Conservation (phyloP, 2,888 invertebrate genomes). For the Carpatolechia fugitivella region DNA sequence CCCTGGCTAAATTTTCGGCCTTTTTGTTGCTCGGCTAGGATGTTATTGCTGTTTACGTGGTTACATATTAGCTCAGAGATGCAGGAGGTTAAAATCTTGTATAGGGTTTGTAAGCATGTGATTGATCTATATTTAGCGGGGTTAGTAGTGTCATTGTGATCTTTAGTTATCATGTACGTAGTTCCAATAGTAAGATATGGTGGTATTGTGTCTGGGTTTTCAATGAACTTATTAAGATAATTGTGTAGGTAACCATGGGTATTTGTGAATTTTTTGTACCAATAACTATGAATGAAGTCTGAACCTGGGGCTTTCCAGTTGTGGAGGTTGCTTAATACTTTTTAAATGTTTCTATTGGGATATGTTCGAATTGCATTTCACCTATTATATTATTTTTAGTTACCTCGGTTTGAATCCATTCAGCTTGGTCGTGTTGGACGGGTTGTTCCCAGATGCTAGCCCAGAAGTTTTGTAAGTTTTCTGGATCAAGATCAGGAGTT, state of each 20-base stretch:
- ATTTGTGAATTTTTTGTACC: constrained; percentile 24
- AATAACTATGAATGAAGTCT: constrained; percentile 25
- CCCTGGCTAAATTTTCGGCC: not conserved
- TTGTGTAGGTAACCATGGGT: constrained; percentile 15
- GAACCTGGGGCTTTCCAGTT: constrained; percentile 27
- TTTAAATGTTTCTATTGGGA: constrained; percentile 16
- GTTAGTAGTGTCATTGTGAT: not conserved
- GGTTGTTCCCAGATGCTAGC: constrained; percentile 18
- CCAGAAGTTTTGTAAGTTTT: constrained; percentile 17
- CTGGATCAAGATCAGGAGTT: constrained; percentile 2
- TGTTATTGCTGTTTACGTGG: not conserved
- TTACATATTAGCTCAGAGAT: not conserved
- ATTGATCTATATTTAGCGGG: not conserved
- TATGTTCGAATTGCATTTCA: constrained; percentile 17
- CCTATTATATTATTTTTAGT: not conserved
- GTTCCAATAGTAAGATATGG: constrained; percentile 20
- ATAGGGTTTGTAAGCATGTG: not conserved
- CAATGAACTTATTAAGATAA: constrained; percentile 19
- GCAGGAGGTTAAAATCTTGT: too few relatives aligned
- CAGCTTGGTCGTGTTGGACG: constrained; percentile 17
- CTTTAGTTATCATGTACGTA: constrained; percentile 25
- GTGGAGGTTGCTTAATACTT: constrained; percentile 17
- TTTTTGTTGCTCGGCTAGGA: not conserved
- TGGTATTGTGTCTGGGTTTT: constrained; percentile 17
- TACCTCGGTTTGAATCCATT: constrained; percentile 20